These are phyloP conservation scores for Leucoraja ocellata DNA, from an alignment of 2,797 vertebrate genomes.

Conservation along the genomic window DNA sequence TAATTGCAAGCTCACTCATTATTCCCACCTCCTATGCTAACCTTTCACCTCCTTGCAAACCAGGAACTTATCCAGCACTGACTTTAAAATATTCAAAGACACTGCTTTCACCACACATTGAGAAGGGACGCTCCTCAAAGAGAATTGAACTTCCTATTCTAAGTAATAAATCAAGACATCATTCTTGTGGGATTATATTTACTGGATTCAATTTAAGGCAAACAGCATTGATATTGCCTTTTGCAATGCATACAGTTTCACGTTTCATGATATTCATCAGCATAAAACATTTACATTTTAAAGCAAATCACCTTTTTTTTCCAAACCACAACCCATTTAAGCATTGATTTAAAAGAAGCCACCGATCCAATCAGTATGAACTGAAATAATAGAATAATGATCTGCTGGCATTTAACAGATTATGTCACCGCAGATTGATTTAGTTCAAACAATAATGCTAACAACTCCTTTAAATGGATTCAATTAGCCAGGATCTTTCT, in stretches of 20 bases:
- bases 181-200: neutral
- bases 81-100: no score
- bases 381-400: neutral
- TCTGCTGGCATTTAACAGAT: conserved; percentile 15
- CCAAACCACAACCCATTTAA: neutral
- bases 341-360: neutral
- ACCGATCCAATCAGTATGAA: neutral
- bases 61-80: no score
- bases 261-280: neutral
- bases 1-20: no score
- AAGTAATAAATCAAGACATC: conserved; percentile 13
- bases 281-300: neutral
- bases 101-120: no score
- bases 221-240: neutral
- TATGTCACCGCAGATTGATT: conserved; percentile 1
- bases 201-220: neutral
- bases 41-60: no score
- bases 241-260: neutral
- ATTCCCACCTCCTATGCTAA: no score
- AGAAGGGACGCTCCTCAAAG: no score
- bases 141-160: neutral
- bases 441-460: conserved; percentile 85
- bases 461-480: conserved; percentile 88
- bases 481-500: conserved; percentile 90
- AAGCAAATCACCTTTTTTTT: neutral